Evolutionary conservation across 2,888 invertebrate genomes (phyloP).

Genomic region (Pristionchus entomophagus): DNA sequence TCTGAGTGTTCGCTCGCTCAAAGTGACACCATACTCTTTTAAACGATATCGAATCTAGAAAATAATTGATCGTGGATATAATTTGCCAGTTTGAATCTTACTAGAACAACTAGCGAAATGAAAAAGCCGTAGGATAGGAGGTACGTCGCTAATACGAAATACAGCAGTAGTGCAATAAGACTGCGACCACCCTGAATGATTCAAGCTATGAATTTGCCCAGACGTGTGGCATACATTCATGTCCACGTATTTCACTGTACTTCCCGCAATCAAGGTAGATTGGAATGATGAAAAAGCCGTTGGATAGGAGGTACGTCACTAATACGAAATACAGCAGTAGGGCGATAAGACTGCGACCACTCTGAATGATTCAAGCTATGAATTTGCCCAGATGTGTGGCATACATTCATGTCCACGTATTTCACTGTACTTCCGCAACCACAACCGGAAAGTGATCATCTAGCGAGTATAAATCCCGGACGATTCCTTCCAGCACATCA

Average conservation of each 20-base stretch:
- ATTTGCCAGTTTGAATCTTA: neutral
- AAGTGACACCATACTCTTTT: neutral
- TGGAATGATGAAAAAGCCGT: neutral
- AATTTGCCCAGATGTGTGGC: neutral
- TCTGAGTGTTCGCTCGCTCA: neutral
- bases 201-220: neutral
- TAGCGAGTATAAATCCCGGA: neutral
- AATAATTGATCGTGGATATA: too few species aligned
- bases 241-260: neutral
- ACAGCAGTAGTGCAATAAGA: neutral
- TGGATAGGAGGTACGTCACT: neutral
- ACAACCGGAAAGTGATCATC: neutral
- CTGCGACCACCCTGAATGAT: neutral
- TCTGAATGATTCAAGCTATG: neutral
- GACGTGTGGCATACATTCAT: neutral
- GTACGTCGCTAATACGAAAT: neutral
- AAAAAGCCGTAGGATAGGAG: neutral
- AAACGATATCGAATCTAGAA: neutral
- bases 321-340: neutral
- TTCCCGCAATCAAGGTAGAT: too few species aligned
- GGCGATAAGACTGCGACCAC: neutral
- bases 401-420: neutral
- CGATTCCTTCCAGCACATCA: neutral
- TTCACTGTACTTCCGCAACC: neutral
- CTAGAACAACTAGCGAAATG: neutral